Conservation (phyloP, 2,113 vertebrate genomes). For the Poecile atricapillus region DNA sequence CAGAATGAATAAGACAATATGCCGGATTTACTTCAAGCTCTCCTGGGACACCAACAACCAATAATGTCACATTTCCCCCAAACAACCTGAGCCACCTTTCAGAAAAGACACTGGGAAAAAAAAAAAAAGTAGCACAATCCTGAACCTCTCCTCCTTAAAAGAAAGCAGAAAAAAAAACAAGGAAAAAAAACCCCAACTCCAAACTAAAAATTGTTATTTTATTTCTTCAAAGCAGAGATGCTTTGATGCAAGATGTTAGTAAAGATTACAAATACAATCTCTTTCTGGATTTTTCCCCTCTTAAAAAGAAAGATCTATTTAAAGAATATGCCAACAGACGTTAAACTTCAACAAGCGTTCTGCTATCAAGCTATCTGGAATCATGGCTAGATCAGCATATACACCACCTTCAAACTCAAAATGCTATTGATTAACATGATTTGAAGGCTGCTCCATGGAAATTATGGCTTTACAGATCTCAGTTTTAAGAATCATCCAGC, state of each 20-base stretch:
- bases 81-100: background rate
- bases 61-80: background rate
- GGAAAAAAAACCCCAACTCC: background rate
- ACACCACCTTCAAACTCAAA: background rate
- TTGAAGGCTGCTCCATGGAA: background rate
- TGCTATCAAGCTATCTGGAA: background rate
- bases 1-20: background rate
- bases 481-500: background rate
- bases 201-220: background rate
- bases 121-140: background rate
- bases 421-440: background rate
- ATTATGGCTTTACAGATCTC: background rate
- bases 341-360: background rate
- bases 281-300: background rate
- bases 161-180: background rate
- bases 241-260: background rate
- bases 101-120: background rate
- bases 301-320: background rate
- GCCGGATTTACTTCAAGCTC: background rate
- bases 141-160: background rate
- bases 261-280: background rate
- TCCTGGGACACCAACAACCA: background rate
- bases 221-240: background rate
- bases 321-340: background rate
- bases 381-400: background rate